Conservation (phyloP, 2,113 vertebrate genomes). For the Ardeotis arabs region DNA sequence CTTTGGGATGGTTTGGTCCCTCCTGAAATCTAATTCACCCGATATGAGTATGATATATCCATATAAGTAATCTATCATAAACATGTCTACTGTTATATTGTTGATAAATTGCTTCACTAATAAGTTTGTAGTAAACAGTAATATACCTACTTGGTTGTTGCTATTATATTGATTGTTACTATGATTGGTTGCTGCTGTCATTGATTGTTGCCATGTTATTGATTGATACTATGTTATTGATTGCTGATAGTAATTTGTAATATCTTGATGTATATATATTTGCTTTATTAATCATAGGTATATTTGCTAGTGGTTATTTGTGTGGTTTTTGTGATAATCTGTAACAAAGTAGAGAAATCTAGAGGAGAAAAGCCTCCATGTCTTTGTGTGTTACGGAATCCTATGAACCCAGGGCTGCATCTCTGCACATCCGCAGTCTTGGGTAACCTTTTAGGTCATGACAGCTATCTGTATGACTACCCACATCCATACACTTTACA, state of each 20-base stretch:
- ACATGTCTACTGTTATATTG: neutral
- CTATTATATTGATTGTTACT: neutral
- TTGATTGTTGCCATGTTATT: neutral
- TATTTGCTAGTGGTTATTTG: neutral
- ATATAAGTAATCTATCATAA: neutral
- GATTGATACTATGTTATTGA: neutral
- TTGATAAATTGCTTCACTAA: neutral
- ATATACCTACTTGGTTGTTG: neutral
- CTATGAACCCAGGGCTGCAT: rapidly evolving
- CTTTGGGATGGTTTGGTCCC: neutral
- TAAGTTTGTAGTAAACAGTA: neutral
- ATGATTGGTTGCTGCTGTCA: neutral
- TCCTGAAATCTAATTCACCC: neutral
- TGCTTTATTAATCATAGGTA: neutral
- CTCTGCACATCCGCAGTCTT: neutral
- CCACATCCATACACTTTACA: rapidly evolving
- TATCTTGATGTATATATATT: neutral
- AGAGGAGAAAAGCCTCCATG: neutral
- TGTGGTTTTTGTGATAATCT: neutral
- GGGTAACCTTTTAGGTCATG: neutral
- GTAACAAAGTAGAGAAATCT: neutral
- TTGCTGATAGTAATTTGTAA: neutral
- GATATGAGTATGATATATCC: neutral
- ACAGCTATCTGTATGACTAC: neutral
- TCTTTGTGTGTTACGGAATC: neutral